Conservation (phyloP, 2,797 vertebrate genomes). For the Naso thynnoides region DNA sequence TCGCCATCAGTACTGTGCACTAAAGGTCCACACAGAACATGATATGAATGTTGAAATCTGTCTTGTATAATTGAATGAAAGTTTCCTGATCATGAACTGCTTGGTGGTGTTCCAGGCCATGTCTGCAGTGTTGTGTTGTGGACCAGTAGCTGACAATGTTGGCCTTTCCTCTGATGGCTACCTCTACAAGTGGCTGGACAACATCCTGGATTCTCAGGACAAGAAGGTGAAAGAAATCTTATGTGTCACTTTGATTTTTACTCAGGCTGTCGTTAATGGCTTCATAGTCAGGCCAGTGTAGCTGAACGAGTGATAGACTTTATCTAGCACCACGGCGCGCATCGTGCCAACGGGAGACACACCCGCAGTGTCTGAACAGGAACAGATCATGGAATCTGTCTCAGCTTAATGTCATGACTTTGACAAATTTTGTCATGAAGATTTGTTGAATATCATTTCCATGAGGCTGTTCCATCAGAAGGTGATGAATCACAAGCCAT, state of each 20-base stretch:
- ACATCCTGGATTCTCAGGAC: constrained; percentile 99
- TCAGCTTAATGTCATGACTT: no score
- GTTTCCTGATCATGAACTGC: neutral
- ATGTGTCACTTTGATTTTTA: neutral
- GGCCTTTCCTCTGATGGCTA: constrained; percentile 98
- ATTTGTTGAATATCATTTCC: no score
- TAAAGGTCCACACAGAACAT: constrained; percentile 87
- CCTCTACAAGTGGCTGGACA: constrained; percentile 99
- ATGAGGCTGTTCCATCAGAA: no score
- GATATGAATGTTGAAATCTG: neutral
- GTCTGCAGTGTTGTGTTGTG: constrained; percentile 98
- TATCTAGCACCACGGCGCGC: no score
- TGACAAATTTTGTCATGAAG: no score
- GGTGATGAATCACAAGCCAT: no score
- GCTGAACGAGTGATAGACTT: neutral
- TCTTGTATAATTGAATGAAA: neutral
- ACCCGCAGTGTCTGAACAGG: no score
- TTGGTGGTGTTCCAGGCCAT: constrained; percentile 88
- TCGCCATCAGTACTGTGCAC: constrained; percentile 97
- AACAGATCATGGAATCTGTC: no score
- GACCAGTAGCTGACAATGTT: constrained; percentile 98
- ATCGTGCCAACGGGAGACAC: no score
- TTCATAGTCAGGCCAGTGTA: no score
- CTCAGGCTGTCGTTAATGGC: neutral
- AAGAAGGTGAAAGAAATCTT: constrained; percentile 89